phyloP scores from a whole-genome alignment of 2,888 invertebrate species.

The Neoascia interrupta region DNA sequence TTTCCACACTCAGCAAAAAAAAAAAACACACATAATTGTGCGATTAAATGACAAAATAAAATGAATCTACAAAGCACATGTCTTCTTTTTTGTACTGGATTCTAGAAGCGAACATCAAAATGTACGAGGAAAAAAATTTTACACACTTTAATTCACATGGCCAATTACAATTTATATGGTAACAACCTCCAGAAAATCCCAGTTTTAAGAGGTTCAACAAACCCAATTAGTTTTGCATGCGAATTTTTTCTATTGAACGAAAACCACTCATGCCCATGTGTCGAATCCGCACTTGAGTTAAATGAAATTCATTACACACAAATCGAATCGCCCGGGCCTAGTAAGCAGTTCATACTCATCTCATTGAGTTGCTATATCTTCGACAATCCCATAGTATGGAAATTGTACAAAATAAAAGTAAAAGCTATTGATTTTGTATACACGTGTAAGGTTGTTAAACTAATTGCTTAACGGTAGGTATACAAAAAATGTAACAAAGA shows the following conservation, averaged over 20 bases:
- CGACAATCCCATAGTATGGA: too few relatives aligned
- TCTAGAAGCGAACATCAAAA: too few relatives aligned
- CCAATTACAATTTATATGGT: not conserved
- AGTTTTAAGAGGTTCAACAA: constrained; percentile 39
- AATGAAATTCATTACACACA: constrained; percentile 22
- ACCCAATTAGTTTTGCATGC: constrained; percentile 12
- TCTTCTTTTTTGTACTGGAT: too few relatives aligned
- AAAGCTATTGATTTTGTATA: constrained; percentile 44
- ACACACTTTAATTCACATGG: too few relatives aligned
- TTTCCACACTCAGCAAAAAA: too few relatives aligned
- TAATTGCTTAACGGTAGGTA: constrained; percentile 14
- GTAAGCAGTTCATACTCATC: constrained; percentile 4
- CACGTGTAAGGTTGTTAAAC: constrained; percentile 50
- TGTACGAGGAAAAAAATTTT: too few relatives aligned
- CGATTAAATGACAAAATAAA: too few relatives aligned
- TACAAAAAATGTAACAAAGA: not conserved
- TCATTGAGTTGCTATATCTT: constrained; percentile 3
- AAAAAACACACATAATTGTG: constrained; percentile 7
- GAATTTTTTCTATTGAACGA: not conserved
- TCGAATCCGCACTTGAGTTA: not conserved
- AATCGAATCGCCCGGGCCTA: not conserved
- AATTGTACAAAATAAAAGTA: constrained; percentile 43
- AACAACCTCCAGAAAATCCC: constrained; percentile 17
- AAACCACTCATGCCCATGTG: too few relatives aligned
- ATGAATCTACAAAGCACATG: too few relatives aligned